A percentile compares a stretch with the other conserved stretches of the same genome.
Conservation (phyloP, 2,888 invertebrate genomes). For the Pollenia griseotomentosa region DNA sequence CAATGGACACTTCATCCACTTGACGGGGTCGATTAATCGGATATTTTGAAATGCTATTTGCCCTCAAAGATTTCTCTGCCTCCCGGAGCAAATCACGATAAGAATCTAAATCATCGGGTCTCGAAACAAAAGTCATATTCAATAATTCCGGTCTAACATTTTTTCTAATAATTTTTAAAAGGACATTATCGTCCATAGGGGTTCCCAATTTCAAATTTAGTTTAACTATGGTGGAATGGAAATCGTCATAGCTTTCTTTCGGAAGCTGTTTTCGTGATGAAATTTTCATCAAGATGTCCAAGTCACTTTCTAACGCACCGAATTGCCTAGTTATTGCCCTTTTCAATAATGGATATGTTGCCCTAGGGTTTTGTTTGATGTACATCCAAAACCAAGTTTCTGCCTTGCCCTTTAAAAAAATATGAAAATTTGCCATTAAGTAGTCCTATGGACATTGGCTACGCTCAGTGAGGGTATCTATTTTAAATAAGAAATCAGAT, state of each 20-base stretch:
- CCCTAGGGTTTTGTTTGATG: too few species aligned
- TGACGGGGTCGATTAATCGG: background rate
- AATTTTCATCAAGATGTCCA: background rate
- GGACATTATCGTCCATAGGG: background rate
- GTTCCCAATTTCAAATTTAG: background rate
- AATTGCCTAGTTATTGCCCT: background rate
- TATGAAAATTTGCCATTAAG: constrained; percentile 21
- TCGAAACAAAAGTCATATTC: background rate
- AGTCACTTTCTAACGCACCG: background rate
- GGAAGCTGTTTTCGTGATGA: too few species aligned
- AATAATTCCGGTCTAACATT: background rate
- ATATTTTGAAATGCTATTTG: background rate
- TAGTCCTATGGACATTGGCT: background rate
- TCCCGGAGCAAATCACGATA: constrained; percentile 4
- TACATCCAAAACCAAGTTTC: too few species aligned
- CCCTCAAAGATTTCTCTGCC: background rate
- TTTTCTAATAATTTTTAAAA: too few species aligned
- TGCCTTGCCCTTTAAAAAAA: background rate
- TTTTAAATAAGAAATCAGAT: constrained; percentile 2
- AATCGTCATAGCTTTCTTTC: background rate
- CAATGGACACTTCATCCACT: background rate
- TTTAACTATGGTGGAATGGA: background rate
- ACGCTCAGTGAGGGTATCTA: background rate
- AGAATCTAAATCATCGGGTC: background rate
- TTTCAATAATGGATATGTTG: background rate